Evolutionary conservation across 2,888 invertebrate species (phyloP).

Genomic region (Diarsia brunnea): DNA sequence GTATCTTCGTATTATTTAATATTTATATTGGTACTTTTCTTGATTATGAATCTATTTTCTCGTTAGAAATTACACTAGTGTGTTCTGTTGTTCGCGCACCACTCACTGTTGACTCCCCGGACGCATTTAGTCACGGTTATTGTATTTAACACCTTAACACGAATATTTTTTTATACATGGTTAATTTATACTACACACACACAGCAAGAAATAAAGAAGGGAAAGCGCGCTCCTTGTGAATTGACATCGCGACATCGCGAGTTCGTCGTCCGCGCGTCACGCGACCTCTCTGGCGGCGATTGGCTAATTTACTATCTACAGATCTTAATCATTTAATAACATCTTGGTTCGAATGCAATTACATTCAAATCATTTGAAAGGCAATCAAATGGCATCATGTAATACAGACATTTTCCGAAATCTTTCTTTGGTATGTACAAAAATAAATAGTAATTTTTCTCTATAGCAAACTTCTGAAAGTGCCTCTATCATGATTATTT

Average conservation of each 20-base stretch:
- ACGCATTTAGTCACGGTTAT: slow-evolving; percentile 81
- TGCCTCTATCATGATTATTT: slow-evolving; percentile 56
- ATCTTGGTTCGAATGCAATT: slow-evolving; percentile 37
- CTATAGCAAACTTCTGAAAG: slow-evolving; percentile 73
- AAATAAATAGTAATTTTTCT: slow-evolving; percentile 76
- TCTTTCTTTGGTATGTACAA: slow-evolving; percentile 75
- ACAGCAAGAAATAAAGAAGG: slow-evolving; percentile 83
- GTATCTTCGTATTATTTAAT: slow-evolving; percentile 88
- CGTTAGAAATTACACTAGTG: slow-evolving; percentile 91
- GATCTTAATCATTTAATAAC: slow-evolving; percentile 51
- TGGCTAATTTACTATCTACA: slow-evolving; percentile 63
- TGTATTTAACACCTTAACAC: slow-evolving; percentile 88
- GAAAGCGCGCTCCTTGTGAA: slow-evolving; percentile 86
- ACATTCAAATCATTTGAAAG: slow-evolving; percentile 27
- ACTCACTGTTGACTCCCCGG: slow-evolving; percentile 87
- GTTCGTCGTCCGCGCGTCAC: slow-evolving; percentile 73
- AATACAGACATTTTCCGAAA: slow-evolving; percentile 71
- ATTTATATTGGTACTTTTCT: slow-evolving; percentile 93
- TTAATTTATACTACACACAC: slow-evolving; percentile 72
- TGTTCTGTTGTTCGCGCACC: slow-evolving; percentile 80
- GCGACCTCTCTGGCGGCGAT: slow-evolving; percentile 57
- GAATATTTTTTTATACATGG: slow-evolving; percentile 83
- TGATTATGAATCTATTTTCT: slow-evolving; percentile 92
- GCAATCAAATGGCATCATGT: slow-evolving; percentile 23
- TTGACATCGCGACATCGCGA: slow-evolving; percentile 85